These are phyloP conservation scores for Caenorhabditis panamensis DNA, from an alignment of 2,888 invertebrate genomes.

Conservation along the genomic window DNA sequence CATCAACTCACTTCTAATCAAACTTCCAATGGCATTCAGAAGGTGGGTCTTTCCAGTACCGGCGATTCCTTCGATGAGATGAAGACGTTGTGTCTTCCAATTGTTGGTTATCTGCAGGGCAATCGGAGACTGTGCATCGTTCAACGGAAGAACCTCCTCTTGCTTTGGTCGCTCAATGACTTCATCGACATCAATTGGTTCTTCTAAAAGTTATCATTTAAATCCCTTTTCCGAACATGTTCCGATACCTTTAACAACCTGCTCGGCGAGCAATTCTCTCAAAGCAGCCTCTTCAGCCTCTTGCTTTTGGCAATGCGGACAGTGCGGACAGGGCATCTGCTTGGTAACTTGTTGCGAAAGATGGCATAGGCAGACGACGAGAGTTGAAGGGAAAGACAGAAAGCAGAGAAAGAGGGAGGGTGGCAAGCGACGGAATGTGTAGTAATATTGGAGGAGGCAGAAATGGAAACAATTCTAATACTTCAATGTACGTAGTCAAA, in stretches of 20 bases:
- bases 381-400: neutral
- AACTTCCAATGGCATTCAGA: neutral
- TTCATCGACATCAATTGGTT: too few relatives aligned
- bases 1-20: slow-evolving; percentile 19
- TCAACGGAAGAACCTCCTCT: neutral
- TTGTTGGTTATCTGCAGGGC: slow-evolving; percentile 10
- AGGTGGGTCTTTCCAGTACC: slow-evolving; percentile 21
- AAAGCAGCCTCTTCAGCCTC: neutral
- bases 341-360: too few relatives aligned
- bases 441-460: too few relatives aligned
- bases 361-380: neutral
- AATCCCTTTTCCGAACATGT: too few relatives aligned
- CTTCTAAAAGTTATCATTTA: neutral
- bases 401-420: too few relatives aligned
- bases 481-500: too few relatives aligned
- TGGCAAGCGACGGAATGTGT: too few relatives aligned
- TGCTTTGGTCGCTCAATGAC: too few relatives aligned
- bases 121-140: neutral
- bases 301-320: slow-evolving; percentile 15
- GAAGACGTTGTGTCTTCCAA: neutral
- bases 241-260: neutral
- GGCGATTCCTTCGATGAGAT: slow-evolving; percentile 24
- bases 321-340: slow-evolving; percentile 26
- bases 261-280: neutral
- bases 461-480: too few relatives aligned